A percentile compares a stretch with the other conserved stretches of the same genome.
Evolutionary conservation across 2,888 invertebrate species (phyloP).

Genomic region (Drosophila lutescens): DNA sequence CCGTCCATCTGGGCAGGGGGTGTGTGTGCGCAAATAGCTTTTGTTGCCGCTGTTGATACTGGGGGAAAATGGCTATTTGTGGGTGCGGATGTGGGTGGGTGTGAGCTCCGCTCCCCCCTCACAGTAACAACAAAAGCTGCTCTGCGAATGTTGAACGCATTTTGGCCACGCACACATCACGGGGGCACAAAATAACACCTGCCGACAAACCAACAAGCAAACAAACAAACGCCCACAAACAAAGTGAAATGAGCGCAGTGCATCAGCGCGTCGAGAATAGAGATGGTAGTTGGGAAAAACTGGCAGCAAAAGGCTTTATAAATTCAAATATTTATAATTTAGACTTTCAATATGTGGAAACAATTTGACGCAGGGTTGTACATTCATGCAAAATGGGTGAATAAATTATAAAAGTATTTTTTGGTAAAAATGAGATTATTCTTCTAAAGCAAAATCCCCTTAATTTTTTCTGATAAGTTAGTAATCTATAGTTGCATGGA

Average conservation of each 20-base stretch:
- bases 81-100: constrained; percentile 5
- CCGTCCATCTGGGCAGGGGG: constrained; percentile 21
- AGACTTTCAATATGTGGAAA: not conserved
- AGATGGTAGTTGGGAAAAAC: constrained; percentile 11
- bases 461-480: not conserved
- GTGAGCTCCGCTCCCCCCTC: constrained; percentile 10
- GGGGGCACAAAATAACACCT: constrained; percentile 76
- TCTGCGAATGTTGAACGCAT: constrained; percentile 63
- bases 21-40: constrained; percentile 68
- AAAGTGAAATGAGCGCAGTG: constrained; percentile 68
- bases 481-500: not conserved
- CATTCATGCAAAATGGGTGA: too few species aligned
- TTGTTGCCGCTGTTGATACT: constrained; percentile 52
- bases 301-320: not conserved
- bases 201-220: constrained; percentile 70
- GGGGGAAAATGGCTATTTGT: constrained; percentile 15
- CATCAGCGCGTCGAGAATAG: constrained; percentile 14
- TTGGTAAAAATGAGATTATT: not conserved
- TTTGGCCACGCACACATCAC: constrained; percentile 70
- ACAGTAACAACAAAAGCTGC: constrained; percentile 42
- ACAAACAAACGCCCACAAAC: constrained; percentile 72
- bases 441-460: not conserved
- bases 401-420: not conserved
- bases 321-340: not conserved
- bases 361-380: not conserved